A percentile compares a stretch with the other conserved stretches of the same genome.
These are phyloP conservation scores for Cynaeus angustus DNA, from an alignment of 2,888 invertebrate genomes.

Conservation along the genomic window DNA sequence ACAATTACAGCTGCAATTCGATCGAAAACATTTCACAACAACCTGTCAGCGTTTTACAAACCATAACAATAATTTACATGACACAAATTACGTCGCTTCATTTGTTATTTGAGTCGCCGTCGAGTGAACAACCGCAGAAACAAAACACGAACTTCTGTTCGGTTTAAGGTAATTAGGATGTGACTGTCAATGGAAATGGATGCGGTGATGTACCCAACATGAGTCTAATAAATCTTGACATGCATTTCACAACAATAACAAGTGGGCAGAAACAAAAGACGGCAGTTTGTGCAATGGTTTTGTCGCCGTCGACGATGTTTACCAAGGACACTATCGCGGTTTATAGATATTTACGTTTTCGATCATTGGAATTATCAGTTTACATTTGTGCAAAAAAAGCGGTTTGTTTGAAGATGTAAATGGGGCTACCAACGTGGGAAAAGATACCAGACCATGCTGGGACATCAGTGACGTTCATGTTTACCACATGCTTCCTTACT, in stretches of 20 bases:
- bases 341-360: not conserved
- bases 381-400: not conserved
- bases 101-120: constrained; percentile 17
- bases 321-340: constrained; percentile 57
- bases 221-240: constrained; percentile 27
- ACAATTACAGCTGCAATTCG: not conserved
- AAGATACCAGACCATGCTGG: too few relatives aligned
- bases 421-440: too few relatives aligned
- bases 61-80: not conserved
- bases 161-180: constrained; percentile 39
- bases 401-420: not conserved
- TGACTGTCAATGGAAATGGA: constrained; percentile 30
- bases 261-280: constrained; percentile 46
- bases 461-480: too few relatives aligned
- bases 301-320: constrained; percentile 21
- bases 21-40: not conserved
- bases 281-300: constrained; percentile 37
- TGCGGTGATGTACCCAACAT: constrained; percentile 18
- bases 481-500: too few relatives aligned
- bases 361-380: constrained; percentile 3
- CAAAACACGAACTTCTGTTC: constrained; percentile 30
- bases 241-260: constrained; percentile 38
- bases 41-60: not conserved
- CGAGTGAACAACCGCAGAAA: constrained; percentile 29
- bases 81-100: constrained; percentile 3